phyloP scores from a whole-genome alignment of 2,113 vertebrate species.

The Sialia sialis region DNA sequence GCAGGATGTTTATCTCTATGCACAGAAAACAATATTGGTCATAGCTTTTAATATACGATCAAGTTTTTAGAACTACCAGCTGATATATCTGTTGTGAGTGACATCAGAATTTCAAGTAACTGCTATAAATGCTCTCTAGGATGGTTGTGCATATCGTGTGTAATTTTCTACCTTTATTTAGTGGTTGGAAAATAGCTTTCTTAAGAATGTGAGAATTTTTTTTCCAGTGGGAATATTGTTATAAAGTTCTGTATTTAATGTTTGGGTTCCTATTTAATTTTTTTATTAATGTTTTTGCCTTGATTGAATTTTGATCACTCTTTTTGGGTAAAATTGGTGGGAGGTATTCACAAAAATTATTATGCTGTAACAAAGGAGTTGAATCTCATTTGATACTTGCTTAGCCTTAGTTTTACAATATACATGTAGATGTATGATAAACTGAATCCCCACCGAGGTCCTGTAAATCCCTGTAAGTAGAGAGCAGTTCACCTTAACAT shows the following conservation, averaged over 20 bases:
- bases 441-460: background rate
- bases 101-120: constrained; percentile 24
- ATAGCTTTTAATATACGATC: background rate
- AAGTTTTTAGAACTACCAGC: background rate
- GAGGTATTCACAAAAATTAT: background rate
- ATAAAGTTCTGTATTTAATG: background rate
- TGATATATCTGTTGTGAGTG: background rate
- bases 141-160: background rate
- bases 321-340: background rate
- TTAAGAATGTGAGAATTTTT: background rate
- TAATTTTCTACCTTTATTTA: background rate
- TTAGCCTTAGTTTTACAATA: background rate
- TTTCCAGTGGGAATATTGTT: background rate
- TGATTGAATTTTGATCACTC: background rate
- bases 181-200: background rate
- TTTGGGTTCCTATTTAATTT: background rate
- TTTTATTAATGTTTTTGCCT: background rate
- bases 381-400: background rate
- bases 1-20: constrained; percentile 61
- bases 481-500: background rate
- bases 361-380: background rate
- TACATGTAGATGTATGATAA: background rate
- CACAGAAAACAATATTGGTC: constrained; percentile 57
- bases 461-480: background rate
- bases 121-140: background rate